Evolutionary conservation across 1,140 invertebrate genomes (phyloP), one percentile per base, ranked within the genome.

Genomic region (Penaeus chinensis): DNA sequence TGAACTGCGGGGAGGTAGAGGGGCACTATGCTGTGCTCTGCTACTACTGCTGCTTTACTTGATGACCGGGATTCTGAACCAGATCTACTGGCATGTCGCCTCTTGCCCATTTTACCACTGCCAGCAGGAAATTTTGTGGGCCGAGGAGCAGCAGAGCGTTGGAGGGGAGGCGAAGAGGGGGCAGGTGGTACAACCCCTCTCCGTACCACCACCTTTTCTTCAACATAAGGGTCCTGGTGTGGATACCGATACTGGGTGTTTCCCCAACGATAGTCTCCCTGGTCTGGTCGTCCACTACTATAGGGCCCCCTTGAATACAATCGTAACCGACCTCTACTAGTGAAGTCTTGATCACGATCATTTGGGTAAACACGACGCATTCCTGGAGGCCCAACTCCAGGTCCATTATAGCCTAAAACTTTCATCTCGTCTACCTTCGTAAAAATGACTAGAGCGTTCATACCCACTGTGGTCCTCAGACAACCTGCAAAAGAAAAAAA

Each of bases 381-480:
- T 87, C 90, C 90, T 37, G 91, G 84, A 37, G 91, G 91, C 47
- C 91, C 91, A 18, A 91, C 91, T n/a, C 85, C 54, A 19, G 80
- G 85, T 24, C 89, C 86, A 77, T 90, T 90, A 79, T 90, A 90
- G 16, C 83, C 81, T 27, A 85, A n/a, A 84, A 27, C 84, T 83
- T 69, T 90, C 89, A 66, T 88, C 87, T 63, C 86, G 83, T 60
- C 91, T 88, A 78, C 89, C 90, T 76, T 91, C 94, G 92, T 93
- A 93, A 90, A 93, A 93, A 91, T 93, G 92, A 92, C 92, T 92
- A 92, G 92, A 92, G 89, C 92, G 91, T 77, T 93, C 92, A 90
- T 93, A 93, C 87, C 91, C 91, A 86, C 89, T 88, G 87, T 92
- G 91, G 77, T 92, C 92, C 79, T 92, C 91, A 69, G 90, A 62